Evolutionary conservation across 2,797 vertebrate genomes (phyloP), one percentile per base, ranked within the genome.

Genomic region (Sphaeramia orbicularis): DNA sequence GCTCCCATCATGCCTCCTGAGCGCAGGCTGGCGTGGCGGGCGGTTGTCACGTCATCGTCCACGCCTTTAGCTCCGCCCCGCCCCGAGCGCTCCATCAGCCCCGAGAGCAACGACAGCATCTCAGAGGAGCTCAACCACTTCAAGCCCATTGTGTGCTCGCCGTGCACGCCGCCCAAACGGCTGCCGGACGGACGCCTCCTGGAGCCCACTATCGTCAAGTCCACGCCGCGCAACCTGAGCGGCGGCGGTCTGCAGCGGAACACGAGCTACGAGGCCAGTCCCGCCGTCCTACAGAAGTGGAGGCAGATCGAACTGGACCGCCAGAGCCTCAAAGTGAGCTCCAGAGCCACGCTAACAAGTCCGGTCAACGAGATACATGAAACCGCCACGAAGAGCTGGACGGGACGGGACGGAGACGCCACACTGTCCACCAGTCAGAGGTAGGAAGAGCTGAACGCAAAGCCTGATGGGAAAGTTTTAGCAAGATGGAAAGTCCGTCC

Each of bases 91-190:
- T 98, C 97, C 21, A 91, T 97, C 89, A 99, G 97, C 85, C 98
- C 98, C 0, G 98, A 98, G 80, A 99, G 98, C 92, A 99, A 98
- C 0, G 98, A 99, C 90, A 99, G 97, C 92, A 99, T 99, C 89
- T 99, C 98, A 0, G 97, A 98, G 75, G 98, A 99, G 60, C 95
- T 99, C 52, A 99, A 98, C 83, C 98, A 99, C 88, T 99, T 99
- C 81, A 99, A 99, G 47, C 98, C 98, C 19, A 99, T 99, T 0
- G 97, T 98, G 43, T 98, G 97, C 78, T 99, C 97, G 0, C 98
- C 98, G 0, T 98, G 98, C 82, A 99, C 97, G 0, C 98, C 98
- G 0, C 98, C 98, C 0, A 98, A 98, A 53, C 94, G 96, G 18
- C 95, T 99, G 1, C 94, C 97, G 0, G 97, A 99, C 0, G 98